phyloP scores from a whole-genome alignment of 2,888 invertebrate genomes.

The Lamellibrachia satsuma region DNA sequence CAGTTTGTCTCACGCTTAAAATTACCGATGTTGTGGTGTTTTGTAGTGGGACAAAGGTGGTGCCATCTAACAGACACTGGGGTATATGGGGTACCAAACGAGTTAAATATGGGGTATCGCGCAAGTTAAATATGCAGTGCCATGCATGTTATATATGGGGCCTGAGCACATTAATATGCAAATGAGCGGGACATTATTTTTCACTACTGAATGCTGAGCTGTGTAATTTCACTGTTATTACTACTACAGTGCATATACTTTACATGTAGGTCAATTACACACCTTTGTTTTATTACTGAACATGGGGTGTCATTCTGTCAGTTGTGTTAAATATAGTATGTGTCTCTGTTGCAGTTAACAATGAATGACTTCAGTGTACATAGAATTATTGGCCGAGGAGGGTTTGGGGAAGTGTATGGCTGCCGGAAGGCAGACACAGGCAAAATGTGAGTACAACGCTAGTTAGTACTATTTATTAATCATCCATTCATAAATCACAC shows the following conservation, averaged over 20 bases:
- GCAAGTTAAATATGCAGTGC: background rate
- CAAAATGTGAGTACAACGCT: slow-evolving; percentile 78
- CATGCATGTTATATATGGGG: background rate
- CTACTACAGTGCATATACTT: too few species aligned
- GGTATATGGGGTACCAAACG: background rate
- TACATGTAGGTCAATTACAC: too few species aligned
- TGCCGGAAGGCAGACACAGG: slow-evolving; percentile 99
- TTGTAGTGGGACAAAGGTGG: background rate
- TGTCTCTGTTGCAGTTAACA: slow-evolving; percentile 76
- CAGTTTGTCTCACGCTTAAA: background rate
- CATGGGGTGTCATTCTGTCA: background rate
- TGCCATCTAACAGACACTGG: background rate
- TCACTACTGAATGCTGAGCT: background rate
- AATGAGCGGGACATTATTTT: background rate
- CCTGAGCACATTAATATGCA: background rate
- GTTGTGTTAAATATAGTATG: background rate
- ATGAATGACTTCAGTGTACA: slow-evolving; percentile 99
- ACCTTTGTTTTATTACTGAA: too few species aligned
- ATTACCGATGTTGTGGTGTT: background rate
- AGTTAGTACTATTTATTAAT: background rate
- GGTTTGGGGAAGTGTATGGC: slow-evolving; percentile 99
- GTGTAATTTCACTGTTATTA: background rate
- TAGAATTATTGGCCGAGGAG: slow-evolving; percentile 98
- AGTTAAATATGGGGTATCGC: background rate
- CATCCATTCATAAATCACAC: too few species aligned